These are phyloP conservation scores for Carapus acus DNA, from an alignment of 2,797 vertebrate genomes.

Conservation along the genomic window DNA sequence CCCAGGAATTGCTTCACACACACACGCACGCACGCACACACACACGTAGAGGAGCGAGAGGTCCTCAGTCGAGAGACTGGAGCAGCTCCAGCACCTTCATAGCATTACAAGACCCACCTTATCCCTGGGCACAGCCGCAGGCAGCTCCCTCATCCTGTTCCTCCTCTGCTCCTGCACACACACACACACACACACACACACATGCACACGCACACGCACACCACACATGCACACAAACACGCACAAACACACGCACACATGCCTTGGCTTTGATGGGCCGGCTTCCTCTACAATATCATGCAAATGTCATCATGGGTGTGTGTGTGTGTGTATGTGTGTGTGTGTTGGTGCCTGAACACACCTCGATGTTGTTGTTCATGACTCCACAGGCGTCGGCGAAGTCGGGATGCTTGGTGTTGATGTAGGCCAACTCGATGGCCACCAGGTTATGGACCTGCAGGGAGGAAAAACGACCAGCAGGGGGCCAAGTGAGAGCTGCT, in stretches of 20 bases:
- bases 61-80: slow-evolving; percentile 41
- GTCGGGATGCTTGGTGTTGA: slow-evolving; percentile 98
- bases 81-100: slow-evolving; percentile 20
- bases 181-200: slow-evolving; percentile 19
- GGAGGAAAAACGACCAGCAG: slow-evolving; percentile 1
- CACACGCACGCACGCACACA: no score
- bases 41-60: no score
- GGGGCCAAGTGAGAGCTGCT: no score
- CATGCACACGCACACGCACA: no score
- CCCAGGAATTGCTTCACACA: slow-evolving; percentile 40
- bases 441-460: slow-evolving; percentile 96
- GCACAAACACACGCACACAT: no score
- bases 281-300: no score
- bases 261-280: no score
- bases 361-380: slow-evolving; percentile 99
- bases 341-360: slow-evolving; percentile 39
- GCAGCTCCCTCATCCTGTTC: slow-evolving; percentile 88
- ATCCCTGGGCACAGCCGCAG: slow-evolving; percentile 80
- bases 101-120: slow-evolving; percentile 75
- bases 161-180: slow-evolving; percentile 84
- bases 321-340: neutral
- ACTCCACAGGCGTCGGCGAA: slow-evolving; percentile 96
- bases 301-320: no score
- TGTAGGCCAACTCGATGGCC: slow-evolving; percentile 96
- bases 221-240: no score